Evolutionary conservation across 2,797 vertebrate genomes (phyloP), one percentile per base, ranked within the genome.

Genomic region (Gymnoscopelus microlampas): DNA sequence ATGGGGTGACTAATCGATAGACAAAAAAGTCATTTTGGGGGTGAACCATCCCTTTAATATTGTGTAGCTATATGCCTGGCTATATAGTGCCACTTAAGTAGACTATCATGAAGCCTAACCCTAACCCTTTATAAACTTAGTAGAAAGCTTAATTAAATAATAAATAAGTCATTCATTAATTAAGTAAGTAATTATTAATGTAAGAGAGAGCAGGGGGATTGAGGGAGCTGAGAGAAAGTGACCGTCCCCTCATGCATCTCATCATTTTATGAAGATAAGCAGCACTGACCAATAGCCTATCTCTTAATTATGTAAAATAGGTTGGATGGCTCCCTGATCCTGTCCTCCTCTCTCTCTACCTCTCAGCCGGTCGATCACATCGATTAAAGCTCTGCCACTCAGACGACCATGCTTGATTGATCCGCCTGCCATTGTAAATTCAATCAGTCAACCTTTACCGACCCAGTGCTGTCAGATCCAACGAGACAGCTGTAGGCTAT

Each of bases 311-410:
- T 35, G 32, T 35, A 9, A 44, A 19, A 44, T 44, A 10, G 39
- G 9, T 10, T 44, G 7, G 7, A 8, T 44, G 8, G 35, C 3
- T 19, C 58, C 3, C 13, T 8, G 9, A 2, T 8, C 10, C 59
- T 73, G 66, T 66, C 66, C 35, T 66, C 53, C 57, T 51, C 23
- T 13, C 54, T 23, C n/a, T n/a, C 64, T 23, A 49, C 73, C 11
- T 4, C 58, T 65, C 35, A 8, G 32, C 44, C 6, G 3, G 32
- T 87, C 75, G 48, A 87, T 89, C 32, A 67, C 66, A 83, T 87
- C n/a, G 63, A 90, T 82, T 60, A 66, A n/a, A 3, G 19, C 47
- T 82, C 58, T 77, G 66, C 53, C 80, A 73, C 59, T 68, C 26
- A 67, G 66, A 44, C 9, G 39, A 44, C 50, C 15, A 24, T 0